Conservation (phyloP, 2,113 vertebrate species). For the Crotalus horridus region DNA sequence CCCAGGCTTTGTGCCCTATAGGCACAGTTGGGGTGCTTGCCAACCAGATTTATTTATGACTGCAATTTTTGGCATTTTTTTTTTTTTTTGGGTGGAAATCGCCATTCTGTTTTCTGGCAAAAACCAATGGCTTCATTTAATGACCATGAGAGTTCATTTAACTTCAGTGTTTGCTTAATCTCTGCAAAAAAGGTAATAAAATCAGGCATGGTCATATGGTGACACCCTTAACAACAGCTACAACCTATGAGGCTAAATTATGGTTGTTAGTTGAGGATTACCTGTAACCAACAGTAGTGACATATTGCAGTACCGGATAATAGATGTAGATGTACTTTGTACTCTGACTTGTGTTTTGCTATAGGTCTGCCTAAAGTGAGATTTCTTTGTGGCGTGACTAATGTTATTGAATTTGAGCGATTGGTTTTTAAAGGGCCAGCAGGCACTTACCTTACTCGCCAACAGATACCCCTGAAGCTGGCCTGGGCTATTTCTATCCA, state of each 20-base stretch:
- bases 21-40: not conserved
- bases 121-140: not conserved
- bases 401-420: conserved; percentile 81
- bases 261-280: not conserved
- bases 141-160: not conserved
- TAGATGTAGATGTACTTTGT: not conserved
- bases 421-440: conserved; percentile 83
- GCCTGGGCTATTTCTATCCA: conserved; percentile 99
- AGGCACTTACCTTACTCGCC: conserved; percentile 81
- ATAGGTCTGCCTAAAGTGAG: conserved; percentile 83
- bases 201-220: not conserved
- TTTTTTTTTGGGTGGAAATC: not conserved
- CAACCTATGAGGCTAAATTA: not conserved
- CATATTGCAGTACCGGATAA: not conserved
- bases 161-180: not conserved
- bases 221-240: not conserved
- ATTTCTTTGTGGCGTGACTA: conserved; percentile 85
- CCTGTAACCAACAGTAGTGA: not conserved
- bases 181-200: not conserved
- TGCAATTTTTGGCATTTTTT: not conserved
- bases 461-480: conserved; percentile 91
- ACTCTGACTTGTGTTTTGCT: not conserved
- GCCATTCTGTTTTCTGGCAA: not conserved
- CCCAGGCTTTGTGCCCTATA: not conserved
- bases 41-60: not conserved